Evolutionary conservation across 2,797 vertebrate genomes (phyloP).

Genomic region (Erethizon dorsatum): DNA sequence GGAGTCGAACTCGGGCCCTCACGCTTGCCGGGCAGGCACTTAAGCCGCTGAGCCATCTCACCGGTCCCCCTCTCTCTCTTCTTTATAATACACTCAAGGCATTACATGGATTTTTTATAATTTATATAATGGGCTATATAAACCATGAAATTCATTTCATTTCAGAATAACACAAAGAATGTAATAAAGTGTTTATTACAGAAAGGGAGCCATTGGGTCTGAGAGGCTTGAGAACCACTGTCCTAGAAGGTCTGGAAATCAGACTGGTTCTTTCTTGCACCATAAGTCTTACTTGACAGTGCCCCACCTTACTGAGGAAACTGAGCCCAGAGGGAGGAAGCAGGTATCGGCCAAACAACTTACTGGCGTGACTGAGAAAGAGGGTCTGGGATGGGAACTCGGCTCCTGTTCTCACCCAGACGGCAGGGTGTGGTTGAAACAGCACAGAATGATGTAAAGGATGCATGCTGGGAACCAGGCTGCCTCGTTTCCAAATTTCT

Average conservation of each 20-base stretch:
- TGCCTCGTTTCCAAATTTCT: neutral
- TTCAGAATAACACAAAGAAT: neutral
- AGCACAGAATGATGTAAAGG: rapidly evolving
- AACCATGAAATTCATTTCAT: neutral
- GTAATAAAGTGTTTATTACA: neutral
- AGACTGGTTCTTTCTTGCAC: rapidly evolving
- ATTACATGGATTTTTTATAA: neutral
- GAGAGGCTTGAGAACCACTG: neutral
- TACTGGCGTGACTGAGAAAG: neutral
- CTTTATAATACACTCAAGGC: neutral
- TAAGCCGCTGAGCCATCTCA: too few relatives aligned
- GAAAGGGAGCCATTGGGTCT: neutral
- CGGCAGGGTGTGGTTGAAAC: neutral
- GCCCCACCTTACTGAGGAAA: neutral
- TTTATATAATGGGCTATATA: neutral
- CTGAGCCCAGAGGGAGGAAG: neutral
- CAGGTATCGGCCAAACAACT: neutral
- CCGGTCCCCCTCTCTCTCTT: too few relatives aligned
- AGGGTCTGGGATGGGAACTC: neutral
- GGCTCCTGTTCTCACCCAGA: neutral
- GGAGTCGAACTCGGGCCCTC: too few relatives aligned
- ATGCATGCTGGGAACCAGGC: neutral
- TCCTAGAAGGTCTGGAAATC: neutral
- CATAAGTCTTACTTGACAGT: neutral
- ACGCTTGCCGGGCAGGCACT: too few relatives aligned